Evolutionary conservation across 1,140 invertebrate genomes (phyloP).

Genomic region (Drosophila willistoni): DNA sequence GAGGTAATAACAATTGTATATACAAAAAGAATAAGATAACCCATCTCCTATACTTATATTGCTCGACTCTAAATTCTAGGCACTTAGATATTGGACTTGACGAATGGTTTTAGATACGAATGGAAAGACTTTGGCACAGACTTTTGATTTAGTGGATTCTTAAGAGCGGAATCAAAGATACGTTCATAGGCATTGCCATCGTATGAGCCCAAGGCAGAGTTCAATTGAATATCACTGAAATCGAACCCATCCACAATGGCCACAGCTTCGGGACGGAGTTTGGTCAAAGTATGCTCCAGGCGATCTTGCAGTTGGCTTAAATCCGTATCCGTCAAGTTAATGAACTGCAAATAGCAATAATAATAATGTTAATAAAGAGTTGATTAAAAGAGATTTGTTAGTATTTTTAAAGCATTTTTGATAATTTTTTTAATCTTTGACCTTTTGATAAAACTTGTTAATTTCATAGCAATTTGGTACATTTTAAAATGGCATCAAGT

Average conservation of each 20-base stretch:
- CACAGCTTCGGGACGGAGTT: conserved; percentile 93
- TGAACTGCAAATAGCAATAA: conserved; percentile 85
- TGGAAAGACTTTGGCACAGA: conserved; percentile 90
- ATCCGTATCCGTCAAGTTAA: conserved; percentile 86
- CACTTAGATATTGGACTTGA: conserved; percentile 87
- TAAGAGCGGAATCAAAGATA: conserved; percentile 91
- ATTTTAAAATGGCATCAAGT: too few relatives aligned
- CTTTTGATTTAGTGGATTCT: conserved; percentile 92
- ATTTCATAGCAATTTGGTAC: too few relatives aligned
- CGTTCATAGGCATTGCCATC: conserved; percentile 96
- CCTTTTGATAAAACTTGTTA: too few relatives aligned
- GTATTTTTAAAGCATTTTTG: too few relatives aligned
- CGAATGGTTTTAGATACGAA: conserved; percentile 89
- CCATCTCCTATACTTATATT: neutral
- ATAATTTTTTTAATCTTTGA: too few relatives aligned
- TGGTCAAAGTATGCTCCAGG: conserved; percentile 87
- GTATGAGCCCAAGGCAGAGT: conserved; percentile 92
- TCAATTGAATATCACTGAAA: conserved; percentile 90
- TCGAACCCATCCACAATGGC: conserved; percentile 96
- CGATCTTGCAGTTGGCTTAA: conserved; percentile 87
- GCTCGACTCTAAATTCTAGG: conserved; percentile 7
- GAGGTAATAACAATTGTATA: neutral
- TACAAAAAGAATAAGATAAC: conserved; percentile 5
- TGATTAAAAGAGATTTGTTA: too few relatives aligned
- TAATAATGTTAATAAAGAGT: neutral